Percentiles rank a stretch among this genome's conserved stretches.
Evolutionary conservation across 1,140 invertebrate species (phyloP).

Genomic region (Panagrolaimus sp.): DNA sequence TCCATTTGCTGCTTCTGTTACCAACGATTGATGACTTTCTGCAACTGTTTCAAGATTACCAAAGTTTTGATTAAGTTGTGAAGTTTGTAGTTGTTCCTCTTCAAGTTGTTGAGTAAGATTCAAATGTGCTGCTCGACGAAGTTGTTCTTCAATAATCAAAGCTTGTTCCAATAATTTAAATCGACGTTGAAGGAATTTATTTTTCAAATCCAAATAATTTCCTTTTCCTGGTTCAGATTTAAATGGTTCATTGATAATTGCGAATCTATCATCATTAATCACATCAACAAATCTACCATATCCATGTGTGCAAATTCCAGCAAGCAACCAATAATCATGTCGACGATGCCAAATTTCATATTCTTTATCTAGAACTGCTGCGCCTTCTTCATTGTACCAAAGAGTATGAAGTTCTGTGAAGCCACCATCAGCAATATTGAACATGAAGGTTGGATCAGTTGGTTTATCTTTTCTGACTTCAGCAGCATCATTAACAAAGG

Average conservation of each 20-base stretch:
- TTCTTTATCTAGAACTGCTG: slow-evolving; percentile 78
- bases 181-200: slow-evolving; percentile 92
- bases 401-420: slow-evolving; percentile 98
- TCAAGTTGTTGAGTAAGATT: background rate
- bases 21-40: slow-evolving; percentile 86
- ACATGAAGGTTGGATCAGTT: slow-evolving; percentile 82
- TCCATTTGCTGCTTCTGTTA: slow-evolving; percentile 84
- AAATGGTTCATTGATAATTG: slow-evolving; percentile 98
- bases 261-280: slow-evolving; percentile 90
- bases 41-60: slow-evolving; percentile 82
- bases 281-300: slow-evolving; percentile 99
- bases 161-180: slow-evolving; percentile 98
- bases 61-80: slow-evolving; percentile 74
- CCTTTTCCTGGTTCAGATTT: slow-evolving; percentile 97
- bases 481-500: slow-evolving; percentile 51
- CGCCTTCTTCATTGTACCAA: slow-evolving; percentile 94
- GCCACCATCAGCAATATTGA: slow-evolving; percentile 98
- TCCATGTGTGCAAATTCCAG: slow-evolving; percentile 90
- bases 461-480: slow-evolving; percentile 41
- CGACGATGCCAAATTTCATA: slow-evolving; percentile 94
- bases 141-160: slow-evolving; percentile 94
- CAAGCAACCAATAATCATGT: slow-evolving; percentile 98
- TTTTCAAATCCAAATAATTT: slow-evolving; percentile 98
- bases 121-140: slow-evolving; percentile 88
- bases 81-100: slow-evolving; percentile 15